These are phyloP conservation scores for Eremobia ochroleuca DNA, from an alignment of 2,888 invertebrate genomes.

Conservation along the genomic window DNA sequence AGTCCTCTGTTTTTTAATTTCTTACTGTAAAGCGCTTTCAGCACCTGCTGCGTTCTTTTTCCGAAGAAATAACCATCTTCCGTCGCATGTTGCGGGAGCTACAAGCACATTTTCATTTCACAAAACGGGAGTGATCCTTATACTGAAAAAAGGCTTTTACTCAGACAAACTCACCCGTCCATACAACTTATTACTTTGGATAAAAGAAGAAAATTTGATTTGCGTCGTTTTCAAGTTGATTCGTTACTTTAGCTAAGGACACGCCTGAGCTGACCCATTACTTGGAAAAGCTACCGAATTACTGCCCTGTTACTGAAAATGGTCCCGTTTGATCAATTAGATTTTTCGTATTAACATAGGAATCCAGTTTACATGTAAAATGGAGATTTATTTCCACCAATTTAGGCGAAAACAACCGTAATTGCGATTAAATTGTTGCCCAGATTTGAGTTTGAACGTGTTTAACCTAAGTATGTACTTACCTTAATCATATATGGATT, in stretches of 20 bases:
- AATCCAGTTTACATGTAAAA: slow-evolving; percentile 70
- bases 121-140: background rate
- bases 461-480: slow-evolving; percentile 8
- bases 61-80: background rate
- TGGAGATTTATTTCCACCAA: slow-evolving; percentile 64
- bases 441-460: slow-evolving; percentile 23
- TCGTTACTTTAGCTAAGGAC: slow-evolving; percentile 52
- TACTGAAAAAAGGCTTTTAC: slow-evolving; percentile 14
- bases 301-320: slow-evolving; percentile 39
- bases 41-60: background rate
- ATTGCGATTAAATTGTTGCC: slow-evolving; percentile 63
- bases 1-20: background rate
- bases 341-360: slow-evolving; percentile 67
- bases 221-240: slow-evolving; percentile 56
- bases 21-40: background rate
- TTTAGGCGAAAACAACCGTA: slow-evolving; percentile 55
- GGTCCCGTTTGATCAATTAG: slow-evolving; percentile 65
- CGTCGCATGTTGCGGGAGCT: background rate
- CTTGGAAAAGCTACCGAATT: slow-evolving; percentile 48
- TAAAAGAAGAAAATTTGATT: slow-evolving; percentile 54
- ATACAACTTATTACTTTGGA: slow-evolving; percentile 32
- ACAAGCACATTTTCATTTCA: background rate
- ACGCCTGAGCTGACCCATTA: slow-evolving; percentile 48
- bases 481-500: slow-evolving; percentile 7
- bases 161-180: slow-evolving; percentile 22